Evolutionary conservation across 2,888 invertebrate genomes (phyloP).

Genomic region (Agapostemon virescens): DNA sequence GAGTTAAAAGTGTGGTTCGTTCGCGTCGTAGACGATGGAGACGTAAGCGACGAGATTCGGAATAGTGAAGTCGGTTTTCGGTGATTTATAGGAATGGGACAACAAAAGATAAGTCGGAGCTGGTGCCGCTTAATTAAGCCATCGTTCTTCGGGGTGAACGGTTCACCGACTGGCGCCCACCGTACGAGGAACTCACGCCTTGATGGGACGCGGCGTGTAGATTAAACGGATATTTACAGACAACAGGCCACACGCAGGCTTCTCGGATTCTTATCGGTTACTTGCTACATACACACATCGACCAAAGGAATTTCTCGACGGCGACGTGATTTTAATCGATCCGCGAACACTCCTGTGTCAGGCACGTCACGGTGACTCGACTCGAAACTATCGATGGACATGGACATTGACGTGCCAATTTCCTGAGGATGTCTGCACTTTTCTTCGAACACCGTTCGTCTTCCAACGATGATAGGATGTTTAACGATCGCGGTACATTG

Average conservation of each 20-base stretch:
- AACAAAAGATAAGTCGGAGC: slow-evolving; percentile 42
- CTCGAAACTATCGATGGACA: background rate
- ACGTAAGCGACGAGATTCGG: background rate
- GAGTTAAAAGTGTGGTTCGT: background rate
- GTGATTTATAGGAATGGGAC: slow-evolving; percentile 50
- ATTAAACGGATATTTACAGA: slow-evolving; percentile 61
- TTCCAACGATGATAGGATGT: background rate
- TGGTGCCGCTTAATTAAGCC: slow-evolving; percentile 64
- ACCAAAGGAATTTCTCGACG: slow-evolving; percentile 37
- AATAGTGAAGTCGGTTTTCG: slow-evolving; percentile 26
- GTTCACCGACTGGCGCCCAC: slow-evolving; percentile 60
- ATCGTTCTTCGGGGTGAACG: slow-evolving; percentile 52
- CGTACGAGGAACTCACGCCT: slow-evolving; percentile 49
- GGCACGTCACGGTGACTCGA: slow-evolving; percentile 20
- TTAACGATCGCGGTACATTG: background rate
- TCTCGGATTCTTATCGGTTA: slow-evolving; percentile 64
- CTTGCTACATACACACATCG: slow-evolving; percentile 47
- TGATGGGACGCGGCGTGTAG: slow-evolving; percentile 35
- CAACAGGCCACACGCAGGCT: slow-evolving; percentile 61
- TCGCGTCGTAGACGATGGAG: background rate
- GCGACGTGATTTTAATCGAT: slow-evolving; percentile 60
- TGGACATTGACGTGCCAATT: background rate
- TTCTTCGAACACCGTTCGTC: background rate
- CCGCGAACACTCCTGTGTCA: slow-evolving; percentile 22
- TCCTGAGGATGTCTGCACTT: background rate